Evolutionary conservation across 1,140 invertebrate genomes (phyloP).

Genomic region (Belonocnema kinseyi): DNA sequence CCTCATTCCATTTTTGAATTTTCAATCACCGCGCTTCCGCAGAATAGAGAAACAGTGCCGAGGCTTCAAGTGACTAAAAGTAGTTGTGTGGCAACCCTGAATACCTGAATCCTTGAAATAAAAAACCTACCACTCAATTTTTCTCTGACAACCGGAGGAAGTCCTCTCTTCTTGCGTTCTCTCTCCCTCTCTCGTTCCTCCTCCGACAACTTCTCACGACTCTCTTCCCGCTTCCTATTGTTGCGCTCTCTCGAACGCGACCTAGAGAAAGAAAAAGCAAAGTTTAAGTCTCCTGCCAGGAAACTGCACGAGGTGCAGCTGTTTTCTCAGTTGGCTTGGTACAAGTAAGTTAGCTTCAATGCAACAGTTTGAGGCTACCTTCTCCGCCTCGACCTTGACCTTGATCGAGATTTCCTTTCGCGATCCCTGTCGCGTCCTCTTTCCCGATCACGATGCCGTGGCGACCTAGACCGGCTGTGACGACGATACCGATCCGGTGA

Average conservation of each 20-base stretch:
- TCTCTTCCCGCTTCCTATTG: constrained; percentile 77
- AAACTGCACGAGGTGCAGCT: not conserved
- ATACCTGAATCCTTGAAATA: too few species aligned
- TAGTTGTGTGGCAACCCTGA: too few species aligned
- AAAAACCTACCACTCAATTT: constrained; percentile 84
- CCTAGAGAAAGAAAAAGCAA: constrained; percentile 57
- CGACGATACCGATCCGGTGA: constrained; percentile 72
- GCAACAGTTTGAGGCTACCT: constrained; percentile 57
- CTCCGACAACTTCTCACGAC: constrained; percentile 79
- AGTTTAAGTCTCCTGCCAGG: not conserved
- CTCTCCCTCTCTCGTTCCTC: constrained; percentile 87
- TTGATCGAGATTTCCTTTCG: constrained; percentile 78
- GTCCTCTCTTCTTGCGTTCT: constrained; percentile 89
- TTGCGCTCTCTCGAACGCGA: constrained; percentile 75
- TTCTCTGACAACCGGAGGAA: constrained; percentile 91
- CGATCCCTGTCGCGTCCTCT: constrained; percentile 78
- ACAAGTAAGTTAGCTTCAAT: constrained; percentile 25
- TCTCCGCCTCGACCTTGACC: constrained; percentile 69
- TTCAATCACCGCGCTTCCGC: too few species aligned
- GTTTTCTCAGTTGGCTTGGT: not conserved
- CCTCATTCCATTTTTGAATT: too few species aligned
- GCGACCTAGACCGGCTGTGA: constrained; percentile 75
- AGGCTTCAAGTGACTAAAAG: too few species aligned
- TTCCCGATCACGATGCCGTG: constrained; percentile 77
- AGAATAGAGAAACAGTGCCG: too few species aligned